These are phyloP conservation scores for Acholoe squamosa DNA, from an alignment of 2,888 invertebrate genomes.

Conservation along the genomic window DNA sequence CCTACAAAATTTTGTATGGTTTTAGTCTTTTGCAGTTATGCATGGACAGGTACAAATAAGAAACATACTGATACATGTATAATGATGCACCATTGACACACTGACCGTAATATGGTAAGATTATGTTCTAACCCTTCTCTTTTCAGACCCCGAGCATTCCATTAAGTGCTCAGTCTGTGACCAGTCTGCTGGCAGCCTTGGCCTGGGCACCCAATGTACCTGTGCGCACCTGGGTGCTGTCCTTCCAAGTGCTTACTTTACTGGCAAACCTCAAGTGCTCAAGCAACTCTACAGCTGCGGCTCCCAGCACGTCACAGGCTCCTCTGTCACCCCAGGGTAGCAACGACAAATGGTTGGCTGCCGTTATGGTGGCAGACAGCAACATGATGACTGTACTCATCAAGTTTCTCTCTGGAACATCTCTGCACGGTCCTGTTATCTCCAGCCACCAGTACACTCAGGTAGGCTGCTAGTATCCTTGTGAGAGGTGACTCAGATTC, in stretches of 20 bases:
- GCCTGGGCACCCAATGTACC: slow-evolving; percentile 88
- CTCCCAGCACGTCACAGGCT: slow-evolving; percentile 24
- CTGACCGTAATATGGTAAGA: too few relatives aligned
- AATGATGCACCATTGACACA: too few relatives aligned
- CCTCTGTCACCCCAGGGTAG: not conserved
- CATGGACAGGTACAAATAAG: too few relatives aligned
- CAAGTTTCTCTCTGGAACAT: slow-evolving; percentile 79
- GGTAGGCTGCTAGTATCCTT: slow-evolving; percentile 18
- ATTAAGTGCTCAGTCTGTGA: slow-evolving; percentile 87
- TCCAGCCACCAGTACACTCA: slow-evolving; percentile 63
- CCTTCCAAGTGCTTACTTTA: slow-evolving; percentile 90
- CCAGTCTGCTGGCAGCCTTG: slow-evolving; percentile 87
- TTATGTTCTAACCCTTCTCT: not conserved
- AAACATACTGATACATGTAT: too few relatives aligned
- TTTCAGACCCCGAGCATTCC: slow-evolving; percentile 76
- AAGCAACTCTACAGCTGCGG: slow-evolving; percentile 52
- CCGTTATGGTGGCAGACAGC: slow-evolving; percentile 77
- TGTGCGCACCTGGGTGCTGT: slow-evolving; percentile 90
- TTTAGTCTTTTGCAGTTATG: too few relatives aligned
- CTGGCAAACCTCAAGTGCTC: slow-evolving; percentile 86
- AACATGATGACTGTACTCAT: slow-evolving; percentile 78
- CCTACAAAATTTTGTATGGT: too few relatives aligned
- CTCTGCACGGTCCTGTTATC: slow-evolving; percentile 65
- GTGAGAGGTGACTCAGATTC: not conserved
- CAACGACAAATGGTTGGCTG: slow-evolving; percentile 74